These are phyloP conservation scores for Hoplostethus atlanticus DNA, from an alignment of 2,797 vertebrate genomes.

Conservation along the genomic window DNA sequence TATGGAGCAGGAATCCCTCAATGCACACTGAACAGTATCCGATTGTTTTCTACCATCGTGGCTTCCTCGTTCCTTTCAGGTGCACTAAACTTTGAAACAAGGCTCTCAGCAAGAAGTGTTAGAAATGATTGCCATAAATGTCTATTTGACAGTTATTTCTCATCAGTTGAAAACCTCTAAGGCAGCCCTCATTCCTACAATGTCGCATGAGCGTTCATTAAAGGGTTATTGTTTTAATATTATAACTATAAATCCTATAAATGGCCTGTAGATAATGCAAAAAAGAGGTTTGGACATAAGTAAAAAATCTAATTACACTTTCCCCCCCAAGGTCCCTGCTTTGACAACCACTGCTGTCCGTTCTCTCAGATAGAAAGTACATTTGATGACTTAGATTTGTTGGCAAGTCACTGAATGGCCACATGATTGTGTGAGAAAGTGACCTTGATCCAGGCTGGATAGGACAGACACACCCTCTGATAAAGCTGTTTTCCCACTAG, in stretches of 20 bases:
- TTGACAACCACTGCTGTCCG: too few relatives aligned
- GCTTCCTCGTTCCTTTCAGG: neutral
- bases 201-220: too few relatives aligned
- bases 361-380: neutral
- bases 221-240: too few relatives aligned
- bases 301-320: neutral
- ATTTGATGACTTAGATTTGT: slow-evolving; percentile 26
- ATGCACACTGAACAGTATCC: neutral
- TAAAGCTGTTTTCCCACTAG: slow-evolving; percentile 72
- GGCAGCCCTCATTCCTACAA: too few relatives aligned
- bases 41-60: neutral
- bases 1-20: neutral
- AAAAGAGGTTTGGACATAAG: neutral
- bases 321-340: neutral
- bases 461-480: slow-evolving; percentile 68
- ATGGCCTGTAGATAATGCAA: neutral
- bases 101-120: too few relatives aligned
- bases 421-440: slow-evolving; percentile 56
- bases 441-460: slow-evolving; percentile 57
- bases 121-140: too few relatives aligned
- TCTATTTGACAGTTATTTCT: too few relatives aligned
- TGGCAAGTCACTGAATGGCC: slow-evolving; percentile 38
- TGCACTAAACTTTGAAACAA: too few relatives aligned
- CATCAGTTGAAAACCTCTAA: too few relatives aligned
- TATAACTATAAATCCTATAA: neutral